A percentile compares a stretch with the other conserved stretches of the same genome.
Evolutionary conservation across 30 jellyfish, hydroid and myxozoan genomes (phyloP).

Genomic region (Hydra vulgaris): DNA sequence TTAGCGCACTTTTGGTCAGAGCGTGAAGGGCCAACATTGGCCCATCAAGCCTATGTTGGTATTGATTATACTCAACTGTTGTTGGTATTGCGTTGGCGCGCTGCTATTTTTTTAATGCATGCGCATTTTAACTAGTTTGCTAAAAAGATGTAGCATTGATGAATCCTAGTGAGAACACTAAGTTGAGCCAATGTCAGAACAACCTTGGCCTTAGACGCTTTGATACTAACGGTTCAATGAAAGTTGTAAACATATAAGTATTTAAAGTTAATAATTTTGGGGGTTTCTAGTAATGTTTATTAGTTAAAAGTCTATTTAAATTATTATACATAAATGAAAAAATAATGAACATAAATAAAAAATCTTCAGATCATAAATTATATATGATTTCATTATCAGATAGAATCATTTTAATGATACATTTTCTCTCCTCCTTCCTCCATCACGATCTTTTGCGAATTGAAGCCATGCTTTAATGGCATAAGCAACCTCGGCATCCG

Average conservation of each 20-base stretch:
- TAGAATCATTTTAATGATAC: not conserved
- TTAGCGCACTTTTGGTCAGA: not conserved
- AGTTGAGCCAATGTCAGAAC: not conserved
- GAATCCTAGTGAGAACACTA: not conserved
- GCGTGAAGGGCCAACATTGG: not conserved
- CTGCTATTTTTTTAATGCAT: not conserved
- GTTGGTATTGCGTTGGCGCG: not conserved
- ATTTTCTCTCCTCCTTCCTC: not conserved
- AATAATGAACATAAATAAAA: not conserved
- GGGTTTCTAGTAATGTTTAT: not conserved
- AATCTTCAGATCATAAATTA: not conserved
- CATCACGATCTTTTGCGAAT: not conserved
- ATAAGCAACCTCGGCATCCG: not conserved
- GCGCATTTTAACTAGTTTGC: not conserved
- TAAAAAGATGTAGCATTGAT: not conserved
- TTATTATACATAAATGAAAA: not conserved
- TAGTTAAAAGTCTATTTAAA: not conserved
- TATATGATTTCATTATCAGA: not conserved
- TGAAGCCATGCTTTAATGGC: not conserved
- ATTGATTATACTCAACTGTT: not conserved
- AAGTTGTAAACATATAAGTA: not conserved
- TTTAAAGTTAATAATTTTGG: not conserved
- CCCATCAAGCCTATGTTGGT: not conserved
- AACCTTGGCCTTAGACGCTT: not conserved
- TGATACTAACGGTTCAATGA: not conserved